These are phyloP conservation scores for Sthenelais limicola DNA, from an alignment of 2,888 invertebrate species.

Conservation along the genomic window DNA sequence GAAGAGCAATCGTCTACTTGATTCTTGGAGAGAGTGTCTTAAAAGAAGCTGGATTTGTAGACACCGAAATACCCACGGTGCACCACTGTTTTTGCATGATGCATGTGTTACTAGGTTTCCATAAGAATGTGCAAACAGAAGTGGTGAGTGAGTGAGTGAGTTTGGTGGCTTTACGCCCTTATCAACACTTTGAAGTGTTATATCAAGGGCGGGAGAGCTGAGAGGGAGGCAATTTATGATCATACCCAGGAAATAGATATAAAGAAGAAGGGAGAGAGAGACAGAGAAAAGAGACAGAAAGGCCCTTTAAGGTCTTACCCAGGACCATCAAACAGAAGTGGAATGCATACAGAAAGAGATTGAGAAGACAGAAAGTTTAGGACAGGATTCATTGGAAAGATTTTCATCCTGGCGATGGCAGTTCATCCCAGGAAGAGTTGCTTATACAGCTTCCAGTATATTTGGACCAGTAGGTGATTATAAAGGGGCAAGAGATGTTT, in stretches of 20 bases:
- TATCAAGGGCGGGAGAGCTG: too few species aligned
- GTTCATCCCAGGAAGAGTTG: conserved; percentile 9
- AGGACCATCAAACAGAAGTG: too few species aligned
- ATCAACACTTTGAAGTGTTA: too few species aligned
- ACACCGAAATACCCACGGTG: background rate
- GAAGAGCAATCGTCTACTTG: background rate
- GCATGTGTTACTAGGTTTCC: conserved; percentile 21
- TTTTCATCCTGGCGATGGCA: background rate
- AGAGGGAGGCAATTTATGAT: too few species aligned
- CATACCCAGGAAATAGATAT: too few species aligned
- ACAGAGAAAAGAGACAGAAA: too few species aligned
- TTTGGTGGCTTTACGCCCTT: too few species aligned
- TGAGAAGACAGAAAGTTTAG: background rate
- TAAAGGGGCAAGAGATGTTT: background rate
- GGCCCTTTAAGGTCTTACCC: too few species aligned
- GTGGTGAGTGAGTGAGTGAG: too few species aligned
- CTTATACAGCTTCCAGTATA: background rate
- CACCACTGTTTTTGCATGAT: conserved; percentile 5
- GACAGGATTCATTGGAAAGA: conserved; percentile 3
- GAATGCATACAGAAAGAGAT: background rate
- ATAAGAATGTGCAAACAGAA: conserved; percentile 9
- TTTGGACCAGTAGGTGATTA: conserved; percentile 16
- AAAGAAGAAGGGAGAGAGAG: too few species aligned
- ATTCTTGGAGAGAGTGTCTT: background rate
- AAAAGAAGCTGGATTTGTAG: background rate